Evolutionary conservation across 2,113 vertebrate species (phyloP).

Genomic region (Nanorana parkeri): DNA sequence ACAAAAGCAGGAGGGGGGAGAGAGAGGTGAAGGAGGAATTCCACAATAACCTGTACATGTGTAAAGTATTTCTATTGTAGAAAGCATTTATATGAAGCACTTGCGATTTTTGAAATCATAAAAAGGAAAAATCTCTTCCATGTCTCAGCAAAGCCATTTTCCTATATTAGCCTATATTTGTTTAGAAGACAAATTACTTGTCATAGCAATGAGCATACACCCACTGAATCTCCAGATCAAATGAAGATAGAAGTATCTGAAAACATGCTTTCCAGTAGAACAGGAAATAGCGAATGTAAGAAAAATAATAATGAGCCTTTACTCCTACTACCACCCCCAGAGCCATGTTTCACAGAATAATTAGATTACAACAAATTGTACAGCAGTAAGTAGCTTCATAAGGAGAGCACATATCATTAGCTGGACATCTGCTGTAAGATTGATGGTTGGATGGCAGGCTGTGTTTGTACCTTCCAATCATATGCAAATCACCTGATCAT

Average conservation of each 20-base stretch:
- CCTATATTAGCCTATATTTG: background rate
- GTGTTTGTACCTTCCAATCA: slow-evolving; percentile 45
- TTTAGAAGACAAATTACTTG: background rate
- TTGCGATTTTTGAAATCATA: too few relatives aligned
- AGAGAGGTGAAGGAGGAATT: too few relatives aligned
- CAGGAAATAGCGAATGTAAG: slow-evolving; percentile 7
- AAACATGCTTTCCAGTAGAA: background rate
- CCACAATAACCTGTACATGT: too few relatives aligned
- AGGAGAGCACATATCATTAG: slow-evolving; percentile 52
- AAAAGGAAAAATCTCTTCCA: background rate
- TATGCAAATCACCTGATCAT: slow-evolving; percentile 55
- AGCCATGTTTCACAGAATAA: slow-evolving; percentile 45
- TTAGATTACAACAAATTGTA: slow-evolving; percentile 55
- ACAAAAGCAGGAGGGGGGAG: too few relatives aligned
- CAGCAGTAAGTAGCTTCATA: slow-evolving; percentile 52
- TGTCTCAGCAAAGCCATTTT: background rate
- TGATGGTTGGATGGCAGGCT: slow-evolving; percentile 45
- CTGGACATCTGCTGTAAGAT: slow-evolving; percentile 53
- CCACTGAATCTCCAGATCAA: background rate
- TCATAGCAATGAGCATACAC: background rate
- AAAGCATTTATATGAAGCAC: too few relatives aligned
- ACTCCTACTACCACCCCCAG: slow-evolving; percentile 13
- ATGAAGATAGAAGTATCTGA: background rate
- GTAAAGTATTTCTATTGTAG: too few relatives aligned
- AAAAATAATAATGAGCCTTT: slow-evolving; percentile 24